These are phyloP conservation scores for Mus caroli DNA, from an alignment of 2,797 vertebrate genomes.

Conservation along the genomic window DNA sequence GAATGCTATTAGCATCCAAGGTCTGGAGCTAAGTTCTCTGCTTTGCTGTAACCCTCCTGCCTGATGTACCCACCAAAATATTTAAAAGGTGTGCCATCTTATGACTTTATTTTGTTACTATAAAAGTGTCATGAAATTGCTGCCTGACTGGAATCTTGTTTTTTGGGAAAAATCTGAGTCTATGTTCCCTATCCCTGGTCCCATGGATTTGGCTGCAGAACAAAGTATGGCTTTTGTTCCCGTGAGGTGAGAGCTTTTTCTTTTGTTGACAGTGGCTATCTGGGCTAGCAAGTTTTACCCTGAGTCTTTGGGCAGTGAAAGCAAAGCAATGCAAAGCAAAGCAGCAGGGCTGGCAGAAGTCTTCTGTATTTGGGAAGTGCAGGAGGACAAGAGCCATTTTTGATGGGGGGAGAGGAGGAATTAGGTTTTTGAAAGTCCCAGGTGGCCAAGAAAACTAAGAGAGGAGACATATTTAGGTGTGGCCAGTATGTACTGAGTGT, in stretches of 20 bases:
- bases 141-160: neutral
- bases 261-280: neutral
- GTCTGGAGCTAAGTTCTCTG: neutral
- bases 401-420: neutral
- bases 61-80: neutral
- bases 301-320: neutral
- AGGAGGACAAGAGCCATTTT: neutral
- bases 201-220: neutral
- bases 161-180: neutral
- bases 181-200: neutral
- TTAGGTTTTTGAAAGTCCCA: neutral
- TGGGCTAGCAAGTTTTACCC: neutral
- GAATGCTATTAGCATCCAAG: neutral
- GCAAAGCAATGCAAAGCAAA: neutral
- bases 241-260: neutral
- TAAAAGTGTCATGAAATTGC: neutral
- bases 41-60: neutral
- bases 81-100: neutral
- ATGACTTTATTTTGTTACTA: neutral
- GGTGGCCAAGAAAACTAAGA: neutral
- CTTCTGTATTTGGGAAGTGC: neutral
- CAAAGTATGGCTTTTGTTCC: neutral
- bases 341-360: neutral
- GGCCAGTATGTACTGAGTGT: neutral
- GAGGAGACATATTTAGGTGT: neutral